phyloP scores from a whole-genome alignment of 2,113 vertebrate genomes.

The Desmodus rotundus region DNA sequence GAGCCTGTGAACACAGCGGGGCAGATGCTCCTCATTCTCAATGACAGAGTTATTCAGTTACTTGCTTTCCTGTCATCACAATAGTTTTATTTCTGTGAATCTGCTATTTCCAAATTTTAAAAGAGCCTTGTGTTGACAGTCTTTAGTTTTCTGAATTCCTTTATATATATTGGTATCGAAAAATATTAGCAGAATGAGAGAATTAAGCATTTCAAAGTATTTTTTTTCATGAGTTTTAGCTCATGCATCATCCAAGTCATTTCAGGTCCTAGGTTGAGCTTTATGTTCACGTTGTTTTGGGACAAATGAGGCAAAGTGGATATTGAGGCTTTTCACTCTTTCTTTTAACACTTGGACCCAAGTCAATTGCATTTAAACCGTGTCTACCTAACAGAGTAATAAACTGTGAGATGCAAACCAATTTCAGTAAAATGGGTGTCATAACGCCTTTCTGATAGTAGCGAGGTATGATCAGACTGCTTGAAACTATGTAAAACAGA shows the following conservation, averaged over 20 bases:
- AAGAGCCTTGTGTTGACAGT: not conserved
- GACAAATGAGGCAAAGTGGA: not conserved
- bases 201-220: not conserved
- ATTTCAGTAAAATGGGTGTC: not conserved
- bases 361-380: not conserved
- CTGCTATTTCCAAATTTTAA: not conserved
- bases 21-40: not conserved
- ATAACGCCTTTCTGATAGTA: not conserved
- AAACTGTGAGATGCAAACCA: not conserved
- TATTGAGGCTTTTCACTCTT: not conserved
- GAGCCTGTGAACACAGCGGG: accelerated
- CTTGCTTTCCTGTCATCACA: not conserved
- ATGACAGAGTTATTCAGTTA: not conserved
- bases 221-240: not conserved
- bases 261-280: not conserved
- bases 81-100: not conserved
- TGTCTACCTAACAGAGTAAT: not conserved
- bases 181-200: not conserved
- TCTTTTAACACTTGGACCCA: not conserved
- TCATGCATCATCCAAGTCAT: not conserved
- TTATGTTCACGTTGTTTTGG: not conserved
- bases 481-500: not conserved
- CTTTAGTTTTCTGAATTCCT: not conserved
- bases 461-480: not conserved
- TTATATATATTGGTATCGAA: not conserved